Percentiles rank a stretch among this genome's conserved stretches.
Conservation (phyloP, 2,113 vertebrate genomes). For the Passer domesticus region DNA sequence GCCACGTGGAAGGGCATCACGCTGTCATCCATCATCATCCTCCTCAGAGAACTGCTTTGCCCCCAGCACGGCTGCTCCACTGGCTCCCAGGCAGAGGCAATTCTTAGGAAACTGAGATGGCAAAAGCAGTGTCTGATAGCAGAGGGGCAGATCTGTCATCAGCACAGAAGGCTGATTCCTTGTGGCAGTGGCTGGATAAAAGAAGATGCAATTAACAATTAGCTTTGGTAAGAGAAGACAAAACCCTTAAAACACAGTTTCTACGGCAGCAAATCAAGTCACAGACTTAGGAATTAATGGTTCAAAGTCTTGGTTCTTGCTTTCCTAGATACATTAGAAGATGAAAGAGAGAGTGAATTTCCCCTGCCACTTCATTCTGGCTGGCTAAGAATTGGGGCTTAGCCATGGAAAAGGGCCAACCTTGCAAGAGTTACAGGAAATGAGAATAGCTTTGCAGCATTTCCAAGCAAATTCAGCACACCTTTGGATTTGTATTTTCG, state of each 20-base stretch:
- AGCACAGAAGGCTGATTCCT: slow-evolving; percentile 25
- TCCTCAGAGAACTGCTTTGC: neutral
- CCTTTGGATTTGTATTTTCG: neutral
- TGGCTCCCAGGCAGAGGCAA: slow-evolving; percentile 5
- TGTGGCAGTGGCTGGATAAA: neutral
- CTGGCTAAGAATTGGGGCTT: neutral
- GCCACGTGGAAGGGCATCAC: neutral
- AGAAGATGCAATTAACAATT: slow-evolving; percentile 59
- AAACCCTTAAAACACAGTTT: neutral
- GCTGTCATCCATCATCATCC: neutral
- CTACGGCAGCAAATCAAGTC: slow-evolving; percentile 27
- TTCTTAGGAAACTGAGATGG: slow-evolving; percentile 1
- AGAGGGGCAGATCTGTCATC: slow-evolving; percentile 47
- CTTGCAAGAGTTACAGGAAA: slow-evolving; percentile 26
- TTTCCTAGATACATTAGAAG: neutral
- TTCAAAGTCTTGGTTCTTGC: slow-evolving; percentile 13
- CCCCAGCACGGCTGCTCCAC: neutral
- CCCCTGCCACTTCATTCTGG: slow-evolving; percentile 8
- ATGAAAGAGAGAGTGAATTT: slow-evolving; percentile 43
- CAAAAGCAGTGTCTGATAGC: slow-evolving; percentile 17
- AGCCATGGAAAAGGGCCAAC: slow-evolving; percentile 46
- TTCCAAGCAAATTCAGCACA: slow-evolving; percentile 22
- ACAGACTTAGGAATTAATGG: slow-evolving; percentile 2
- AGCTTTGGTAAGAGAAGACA: slow-evolving; percentile 51
- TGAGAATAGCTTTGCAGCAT: slow-evolving; percentile 26